Conservation (phyloP, 2,888 invertebrate species). For the Acanthosepion esculentum region DNA sequence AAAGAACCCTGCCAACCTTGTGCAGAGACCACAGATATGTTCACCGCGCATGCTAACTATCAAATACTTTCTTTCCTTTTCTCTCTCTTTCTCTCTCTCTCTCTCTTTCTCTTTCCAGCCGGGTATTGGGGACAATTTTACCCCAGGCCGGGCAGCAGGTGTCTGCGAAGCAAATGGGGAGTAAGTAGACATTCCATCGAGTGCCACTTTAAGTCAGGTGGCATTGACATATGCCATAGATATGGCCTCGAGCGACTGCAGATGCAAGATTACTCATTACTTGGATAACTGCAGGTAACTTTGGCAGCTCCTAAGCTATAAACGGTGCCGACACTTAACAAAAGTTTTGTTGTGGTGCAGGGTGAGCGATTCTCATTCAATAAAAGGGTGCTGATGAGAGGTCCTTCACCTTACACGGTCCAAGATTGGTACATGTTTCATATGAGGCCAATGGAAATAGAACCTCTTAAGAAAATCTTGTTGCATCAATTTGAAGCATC, state of each 20-base stretch:
- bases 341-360: constrained; percentile 6
- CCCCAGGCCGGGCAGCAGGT: not conserved
- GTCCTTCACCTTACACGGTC: not conserved
- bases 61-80: not conserved
- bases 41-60: too few species aligned
- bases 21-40: too few species aligned
- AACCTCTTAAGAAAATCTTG: not conserved
- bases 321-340: not conserved
- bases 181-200: not conserved
- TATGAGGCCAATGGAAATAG: not conserved
- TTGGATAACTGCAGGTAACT: not conserved
- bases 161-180: constrained; percentile 6
- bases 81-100: not conserved
- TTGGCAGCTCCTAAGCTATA: not conserved
- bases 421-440: not conserved
- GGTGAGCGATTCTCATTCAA: not conserved
- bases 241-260: not conserved
- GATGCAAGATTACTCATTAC: not conserved
- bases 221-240: not conserved
- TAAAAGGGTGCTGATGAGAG: not conserved
- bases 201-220: constrained; percentile 33
- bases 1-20: too few species aligned
- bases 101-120: not conserved
- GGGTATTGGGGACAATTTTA: not conserved
- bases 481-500: not conserved